These are phyloP conservation scores for Epizoanthus fatuus DNA, from an alignment of 92 coral and sea anemone genomes.

Conservation along the genomic window DNA sequence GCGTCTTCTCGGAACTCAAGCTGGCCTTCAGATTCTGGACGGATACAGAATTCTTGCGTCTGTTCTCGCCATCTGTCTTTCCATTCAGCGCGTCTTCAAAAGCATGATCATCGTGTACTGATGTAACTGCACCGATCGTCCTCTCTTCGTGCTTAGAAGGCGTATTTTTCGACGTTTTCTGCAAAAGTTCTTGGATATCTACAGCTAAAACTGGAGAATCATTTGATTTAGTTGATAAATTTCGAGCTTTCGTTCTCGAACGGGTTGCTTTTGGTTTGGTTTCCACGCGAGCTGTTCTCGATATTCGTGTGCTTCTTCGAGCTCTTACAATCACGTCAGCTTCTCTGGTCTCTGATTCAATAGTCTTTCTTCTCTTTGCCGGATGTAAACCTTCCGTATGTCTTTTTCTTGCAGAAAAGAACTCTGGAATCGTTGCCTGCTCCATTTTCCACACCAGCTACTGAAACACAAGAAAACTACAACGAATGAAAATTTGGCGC, in stretches of 20 bases:
- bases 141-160: conserved; percentile 22
- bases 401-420: conserved; percentile 84
- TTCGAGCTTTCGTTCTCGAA: conserved; percentile 34
- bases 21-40: conserved; percentile 8
- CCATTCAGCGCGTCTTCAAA: conserved; percentile 68
- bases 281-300: conserved; percentile 39
- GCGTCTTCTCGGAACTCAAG: conserved; percentile 5
- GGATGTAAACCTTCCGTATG: conserved; percentile 89
- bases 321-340: conserved; percentile 43
- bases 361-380: conserved; percentile 93
- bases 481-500: conserved; percentile 41
- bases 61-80: conserved; percentile 37
- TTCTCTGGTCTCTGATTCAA: conserved; percentile 53
- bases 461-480: conserved; percentile 36
- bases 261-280: conserved; percentile 41
- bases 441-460: conserved; percentile 68
- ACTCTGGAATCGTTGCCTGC: conserved; percentile 90
- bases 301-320: conserved; percentile 50
- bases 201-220: conserved; percentile 21
- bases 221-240: conserved; percentile 31
- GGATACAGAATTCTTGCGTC: conserved; percentile 64
- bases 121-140: conserved; percentile 73
- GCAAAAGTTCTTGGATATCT: conserved; percentile 48
- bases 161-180: conserved; percentile 42
- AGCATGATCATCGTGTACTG: conserved; percentile 88